Evolutionary conservation across 2,797 vertebrate genomes (phyloP), one percentile per base, ranked within the genome.

Genomic region (Sebastes baramenuke): DNA sequence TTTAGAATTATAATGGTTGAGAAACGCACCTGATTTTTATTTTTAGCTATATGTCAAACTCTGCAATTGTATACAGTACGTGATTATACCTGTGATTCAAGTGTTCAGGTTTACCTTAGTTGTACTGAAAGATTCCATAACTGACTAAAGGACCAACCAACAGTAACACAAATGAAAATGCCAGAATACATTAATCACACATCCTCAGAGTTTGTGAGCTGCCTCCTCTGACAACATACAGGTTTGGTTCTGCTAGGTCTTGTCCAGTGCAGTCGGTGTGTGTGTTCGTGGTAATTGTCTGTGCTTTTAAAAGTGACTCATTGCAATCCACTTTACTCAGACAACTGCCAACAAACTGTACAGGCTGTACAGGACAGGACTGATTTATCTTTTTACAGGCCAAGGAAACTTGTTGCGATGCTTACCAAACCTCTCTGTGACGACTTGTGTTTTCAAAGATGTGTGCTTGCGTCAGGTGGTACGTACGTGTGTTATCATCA

Each of bases 221-320:
- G 18, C 38, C 36, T 68, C 20, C 70, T 80, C 30, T 67, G 69
- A 78, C 69, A 82, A n/a, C 75, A 52, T 20, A 13, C 85, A 84
- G 78, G 70, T 85, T 73, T 68, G 76, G 8, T 29, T 88, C 49
- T 84, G 84, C 62, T 16, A 4, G 49, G 65, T 84, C 86, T 85
- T 88, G 82, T 83, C 13, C 2, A 79, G 54, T 42, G 27, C 85
- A 59, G 59, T 68, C 27, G 32, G 14, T 42, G 34, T 36, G 30
- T 64, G 62, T 81, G 60, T 82, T 30, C 20, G 4, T 52, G 61
- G 42, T 80, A 79, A 76, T 67, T 85, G n/a, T 79, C 32, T 72
- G 64, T 32, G 62, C 66, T 82, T 79, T 77, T 75, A 74, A 46
- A 79, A 66, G 69, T 87, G 81, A 90, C 59, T 91, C 65, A 90